These are phyloP conservation scores for Oryctolagus cuniculus DNA, from an alignment of 2,113 vertebrate genomes.

Conservation along the genomic window DNA sequence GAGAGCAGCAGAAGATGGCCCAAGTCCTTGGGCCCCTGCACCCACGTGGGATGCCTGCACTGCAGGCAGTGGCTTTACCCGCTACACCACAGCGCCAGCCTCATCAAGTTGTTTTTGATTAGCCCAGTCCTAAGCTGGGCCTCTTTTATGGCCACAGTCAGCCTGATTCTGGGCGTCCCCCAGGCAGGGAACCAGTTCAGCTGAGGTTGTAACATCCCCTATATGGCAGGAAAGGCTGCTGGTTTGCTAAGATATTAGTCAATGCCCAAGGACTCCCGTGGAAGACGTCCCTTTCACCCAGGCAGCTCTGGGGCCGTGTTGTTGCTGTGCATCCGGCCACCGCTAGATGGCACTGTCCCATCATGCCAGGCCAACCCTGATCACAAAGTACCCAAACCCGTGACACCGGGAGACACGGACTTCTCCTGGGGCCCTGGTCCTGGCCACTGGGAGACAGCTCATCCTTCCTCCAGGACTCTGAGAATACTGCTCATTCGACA, in stretches of 20 bases:
- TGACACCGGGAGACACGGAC: background rate
- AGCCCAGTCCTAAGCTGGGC: background rate
- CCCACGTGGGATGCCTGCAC: too few relatives aligned
- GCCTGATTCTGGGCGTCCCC: background rate
- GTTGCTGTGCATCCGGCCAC: background rate
- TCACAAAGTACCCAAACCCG: background rate
- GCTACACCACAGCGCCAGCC: too few relatives aligned
- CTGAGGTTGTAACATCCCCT: background rate
- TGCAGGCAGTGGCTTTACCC: too few relatives aligned
- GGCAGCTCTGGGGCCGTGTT: background rate
- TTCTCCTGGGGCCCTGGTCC: background rate
- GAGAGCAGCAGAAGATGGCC: too few relatives aligned
- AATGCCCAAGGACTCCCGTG: background rate
- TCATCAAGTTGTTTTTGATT: background rate
- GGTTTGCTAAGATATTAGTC: background rate
- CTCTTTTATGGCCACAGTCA: background rate
- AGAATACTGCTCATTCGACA: background rate
- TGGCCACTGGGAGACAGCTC: background rate
- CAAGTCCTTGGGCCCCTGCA: too few relatives aligned
- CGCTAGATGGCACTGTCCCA: constrained; percentile 30
- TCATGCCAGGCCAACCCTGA: background rate
- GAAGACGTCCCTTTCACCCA: background rate
- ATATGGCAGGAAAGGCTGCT: background rate
- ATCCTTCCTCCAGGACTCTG: background rate
- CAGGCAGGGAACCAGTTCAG: background rate